These are phyloP conservation scores for Propsilocerus akamusi DNA, from an alignment of 1,140 invertebrate species.

Conservation along the genomic window DNA sequence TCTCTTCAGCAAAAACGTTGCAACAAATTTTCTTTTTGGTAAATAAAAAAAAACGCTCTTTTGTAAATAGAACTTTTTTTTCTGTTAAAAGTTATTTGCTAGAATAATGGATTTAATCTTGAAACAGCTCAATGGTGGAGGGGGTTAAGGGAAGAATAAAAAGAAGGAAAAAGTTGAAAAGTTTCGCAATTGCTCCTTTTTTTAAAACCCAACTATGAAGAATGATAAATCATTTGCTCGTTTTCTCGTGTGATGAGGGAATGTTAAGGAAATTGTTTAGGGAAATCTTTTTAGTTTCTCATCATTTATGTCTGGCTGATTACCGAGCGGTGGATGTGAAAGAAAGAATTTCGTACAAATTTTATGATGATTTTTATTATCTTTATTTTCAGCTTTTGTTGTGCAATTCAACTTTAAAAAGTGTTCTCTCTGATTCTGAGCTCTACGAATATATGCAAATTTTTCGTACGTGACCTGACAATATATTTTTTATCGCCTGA, in stretches of 20 bases:
- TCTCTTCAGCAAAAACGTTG: neutral
- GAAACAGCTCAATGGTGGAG: neutral
- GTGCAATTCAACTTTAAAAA: too few relatives aligned
- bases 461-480: too few relatives aligned
- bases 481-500: too few relatives aligned
- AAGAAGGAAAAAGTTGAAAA: neutral
- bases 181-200: neutral
- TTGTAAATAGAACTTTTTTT: neutral
- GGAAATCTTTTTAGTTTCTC: too few relatives aligned
- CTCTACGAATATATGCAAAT: too few relatives aligned
- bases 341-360: too few relatives aligned
- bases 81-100: neutral
- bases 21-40: neutral
- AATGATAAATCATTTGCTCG: conserved; percentile 3
- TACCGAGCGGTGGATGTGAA: too few relatives aligned
- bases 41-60: neutral
- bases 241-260: neutral
- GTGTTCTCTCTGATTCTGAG: too few relatives aligned
- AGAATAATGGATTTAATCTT: conserved; percentile 4
- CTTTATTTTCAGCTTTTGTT: too few relatives aligned
- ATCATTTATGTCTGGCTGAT: too few relatives aligned
- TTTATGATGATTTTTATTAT: too few relatives aligned
- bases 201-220: conserved; percentile 2
- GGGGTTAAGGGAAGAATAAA: neutral
- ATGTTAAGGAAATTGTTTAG: too few relatives aligned